Base-by-base conservation (phyloP, 2,888 invertebrate species). In the Druceiella hillmani region DNA sequence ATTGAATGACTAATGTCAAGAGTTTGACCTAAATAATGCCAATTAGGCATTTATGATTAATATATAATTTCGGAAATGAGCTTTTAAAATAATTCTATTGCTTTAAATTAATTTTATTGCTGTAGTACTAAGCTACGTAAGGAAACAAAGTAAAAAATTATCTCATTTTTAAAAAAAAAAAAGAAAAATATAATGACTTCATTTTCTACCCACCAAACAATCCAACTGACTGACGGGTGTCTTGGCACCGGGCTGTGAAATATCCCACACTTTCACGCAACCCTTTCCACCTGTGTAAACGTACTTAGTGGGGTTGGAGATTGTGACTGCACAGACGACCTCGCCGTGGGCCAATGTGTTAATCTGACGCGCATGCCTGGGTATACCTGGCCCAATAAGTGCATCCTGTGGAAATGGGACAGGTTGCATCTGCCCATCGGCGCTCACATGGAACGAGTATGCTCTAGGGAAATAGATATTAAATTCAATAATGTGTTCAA, bases 221-320 rank as follows among this genome's bases (percentile, higher is more conserved):
- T 94, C 92, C 49, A 94, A 74, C 60, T 92, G 91, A 44, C 90
- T 89, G 45, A 94, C 87, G 35, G 92, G 90, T 53, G 81, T 86
- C 61, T 90, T 90, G 51, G 77, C 79, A 45, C 82, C 84, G 16
- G 89, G 87, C 59, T 90, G 90, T 64, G 87, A 86, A 63, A 93
- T 92, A 68, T 94, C 93, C 94, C 94, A 94, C 42, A 95, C 92
- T 68, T 97, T 97, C 51, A 97, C 95, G 68, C 94, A 91, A 45
- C 95, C 94, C 68, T 93, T 94, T 52, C 93, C 94, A 30, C 93
- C 95, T 3, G 95, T 95, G 73, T 94, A 95, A 33, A 92, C 90
- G 66, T 89, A 87, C 61, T 88, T 88, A 34, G 90, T 89, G 41
- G 91, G 89, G 64, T 89, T 89, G 45, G 91, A 90, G 55, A 97